Percentiles rank a stretch among this genome's conserved stretches.
Conservation (phyloP, 1,140 invertebrate species). For the Euglossa dilemma region DNA sequence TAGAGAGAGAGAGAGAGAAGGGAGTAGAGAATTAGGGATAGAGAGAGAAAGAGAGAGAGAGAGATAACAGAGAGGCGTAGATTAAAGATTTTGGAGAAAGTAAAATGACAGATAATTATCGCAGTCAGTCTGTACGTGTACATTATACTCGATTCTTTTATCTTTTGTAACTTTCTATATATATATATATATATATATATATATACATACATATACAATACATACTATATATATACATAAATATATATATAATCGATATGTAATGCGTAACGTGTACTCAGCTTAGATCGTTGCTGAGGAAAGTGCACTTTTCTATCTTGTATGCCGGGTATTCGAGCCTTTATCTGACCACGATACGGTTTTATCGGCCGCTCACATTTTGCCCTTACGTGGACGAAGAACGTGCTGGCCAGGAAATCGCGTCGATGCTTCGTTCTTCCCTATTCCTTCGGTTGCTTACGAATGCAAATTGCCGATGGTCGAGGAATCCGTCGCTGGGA, state of each 20-base stretch:
- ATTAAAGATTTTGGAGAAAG: neutral
- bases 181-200: conserved; percentile 45
- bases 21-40: neutral
- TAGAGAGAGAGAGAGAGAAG: neutral
- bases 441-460: neutral
- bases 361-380: neutral
- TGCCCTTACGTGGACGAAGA: neutral
- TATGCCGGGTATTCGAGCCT: conserved; percentile 40
- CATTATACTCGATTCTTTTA: conserved; percentile 70
- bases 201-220: conserved; percentile 41
- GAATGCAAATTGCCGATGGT: neutral
- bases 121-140: conserved; percentile 46
- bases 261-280: conserved; percentile 52
- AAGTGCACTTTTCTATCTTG: conserved; percentile 65
- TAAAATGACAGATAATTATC: conserved; percentile 4
- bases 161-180: conserved; percentile 73
- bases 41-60: neutral
- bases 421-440: neutral
- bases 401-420: neutral
- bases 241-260: conserved; percentile 53
- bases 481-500: no score
- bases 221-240: conserved; percentile 54
- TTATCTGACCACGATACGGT: conserved; percentile 19
- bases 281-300: conserved; percentile 36
- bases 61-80: neutral